Conservation (phyloP, 2,797 vertebrate genomes). For the Cyprinella venusta region DNA sequence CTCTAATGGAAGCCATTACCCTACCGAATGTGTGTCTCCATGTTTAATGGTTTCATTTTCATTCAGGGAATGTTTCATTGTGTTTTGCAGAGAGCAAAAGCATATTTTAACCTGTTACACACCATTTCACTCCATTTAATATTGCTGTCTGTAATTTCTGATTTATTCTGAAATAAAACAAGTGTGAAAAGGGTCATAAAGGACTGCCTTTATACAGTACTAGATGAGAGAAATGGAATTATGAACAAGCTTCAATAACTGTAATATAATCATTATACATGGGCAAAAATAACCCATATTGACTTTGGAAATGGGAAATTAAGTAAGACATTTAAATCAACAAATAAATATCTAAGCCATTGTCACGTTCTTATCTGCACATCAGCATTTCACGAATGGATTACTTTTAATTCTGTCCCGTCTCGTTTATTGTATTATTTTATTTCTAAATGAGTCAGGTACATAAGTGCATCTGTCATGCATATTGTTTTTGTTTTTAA, state of each 20-base stretch:
- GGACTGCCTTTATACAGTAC: background rate
- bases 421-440: background rate
- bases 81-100: conserved; percentile 53
- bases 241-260: conserved; percentile 3
- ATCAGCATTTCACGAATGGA: background rate
- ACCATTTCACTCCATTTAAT: conserved; percentile 72
- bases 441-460: background rate
- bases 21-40: conserved; percentile 62
- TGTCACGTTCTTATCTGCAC: background rate
- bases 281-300: background rate
- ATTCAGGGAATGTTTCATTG: conserved; percentile 55
- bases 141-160: conserved; percentile 58
- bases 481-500: background rate
- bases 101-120: conserved; percentile 64
- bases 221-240: conserved; percentile 4
- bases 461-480: background rate
- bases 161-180: conserved; percentile 53
- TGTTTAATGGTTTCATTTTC: conserved; percentile 63
- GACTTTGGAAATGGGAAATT: background rate
- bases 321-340: conserved; percentile 3
- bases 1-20: conserved; percentile 66
- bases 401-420: background rate
- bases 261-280: background rate
- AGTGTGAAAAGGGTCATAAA: conserved; percentile 41
- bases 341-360: background rate